phyloP scores from a whole-genome alignment of 2,113 vertebrate species.

The Hymenochirus boettgeri region DNA sequence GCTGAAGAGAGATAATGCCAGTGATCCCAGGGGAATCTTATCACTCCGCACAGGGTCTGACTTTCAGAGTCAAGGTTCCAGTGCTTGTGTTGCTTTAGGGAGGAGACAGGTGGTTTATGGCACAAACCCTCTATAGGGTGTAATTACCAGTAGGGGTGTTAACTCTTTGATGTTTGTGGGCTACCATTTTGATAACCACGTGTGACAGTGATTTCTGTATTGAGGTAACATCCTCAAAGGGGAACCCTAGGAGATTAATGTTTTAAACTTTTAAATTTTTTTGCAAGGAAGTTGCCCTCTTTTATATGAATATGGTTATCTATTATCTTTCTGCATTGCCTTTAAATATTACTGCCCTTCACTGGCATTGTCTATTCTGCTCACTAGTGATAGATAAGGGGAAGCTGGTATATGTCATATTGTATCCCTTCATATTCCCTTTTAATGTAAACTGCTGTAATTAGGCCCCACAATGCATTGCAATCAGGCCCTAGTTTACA shows the following conservation, averaged over 20 bases:
- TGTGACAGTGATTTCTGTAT: too few species aligned
- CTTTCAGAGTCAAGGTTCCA: constrained; percentile 82
- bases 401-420: constrained; percentile 78
- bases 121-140: constrained; percentile 11
- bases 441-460: too few species aligned
- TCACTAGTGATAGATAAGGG: constrained; percentile 66
- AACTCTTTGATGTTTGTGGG: constrained; percentile 17
- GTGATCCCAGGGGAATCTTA: constrained; percentile 88
- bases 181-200: too few species aligned
- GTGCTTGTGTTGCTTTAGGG: constrained; percentile 74
- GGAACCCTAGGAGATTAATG: too few species aligned
- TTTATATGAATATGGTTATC: too few species aligned
- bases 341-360: not conserved
- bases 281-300: too few species aligned
- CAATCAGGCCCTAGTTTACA: too few species aligned
- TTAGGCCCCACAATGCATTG: too few species aligned
- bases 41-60: constrained; percentile 81
- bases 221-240: too few species aligned
- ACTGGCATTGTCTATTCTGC: not conserved
- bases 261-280: too few species aligned
- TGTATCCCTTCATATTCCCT: constrained; percentile 75
- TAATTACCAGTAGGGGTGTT: constrained; percentile 6
- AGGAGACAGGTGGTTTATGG: constrained; percentile 46
- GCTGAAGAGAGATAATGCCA: constrained; percentile 93
- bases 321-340: not conserved